Conservation (phyloP, 1,140 invertebrate species). For the Lamellibrachia luymesi region DNA sequence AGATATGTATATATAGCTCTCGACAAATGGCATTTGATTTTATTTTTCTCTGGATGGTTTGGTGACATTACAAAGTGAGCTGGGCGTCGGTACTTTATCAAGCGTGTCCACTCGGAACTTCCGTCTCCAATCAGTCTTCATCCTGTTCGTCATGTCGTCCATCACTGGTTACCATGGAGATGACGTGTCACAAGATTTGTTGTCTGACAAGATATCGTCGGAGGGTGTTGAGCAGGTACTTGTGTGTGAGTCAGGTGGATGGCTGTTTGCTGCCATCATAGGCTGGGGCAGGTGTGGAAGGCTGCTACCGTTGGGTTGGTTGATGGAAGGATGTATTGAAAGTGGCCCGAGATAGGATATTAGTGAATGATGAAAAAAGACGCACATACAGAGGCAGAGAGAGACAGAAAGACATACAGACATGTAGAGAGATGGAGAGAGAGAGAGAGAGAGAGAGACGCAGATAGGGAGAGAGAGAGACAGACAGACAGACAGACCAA, state of each 20-base stretch:
- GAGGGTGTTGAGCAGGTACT: too few relatives aligned
- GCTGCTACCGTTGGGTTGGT: too few relatives aligned
- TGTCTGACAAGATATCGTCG: background rate
- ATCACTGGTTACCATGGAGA: background rate
- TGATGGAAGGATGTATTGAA: background rate
- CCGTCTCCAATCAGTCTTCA: background rate
- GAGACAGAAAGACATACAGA: background rate
- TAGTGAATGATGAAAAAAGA: background rate
- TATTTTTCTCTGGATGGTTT: background rate
- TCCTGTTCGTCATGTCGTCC: background rate
- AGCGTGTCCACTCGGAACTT: background rate
- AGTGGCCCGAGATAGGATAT: background rate
- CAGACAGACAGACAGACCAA: background rate
- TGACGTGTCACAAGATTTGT: background rate
- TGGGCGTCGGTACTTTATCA: background rate
- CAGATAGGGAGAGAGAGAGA: background rate
- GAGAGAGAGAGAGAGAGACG: background rate
- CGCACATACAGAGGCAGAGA: background rate
- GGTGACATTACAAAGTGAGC: background rate
- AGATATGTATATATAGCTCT: background rate
- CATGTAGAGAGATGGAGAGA: background rate
- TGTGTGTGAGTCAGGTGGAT: too few relatives aligned
- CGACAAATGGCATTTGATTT: background rate
- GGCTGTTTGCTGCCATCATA: too few relatives aligned
- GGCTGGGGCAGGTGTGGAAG: too few relatives aligned